phyloP scores from a whole-genome alignment of 1,140 invertebrate species.

The Ostrea edulis region DNA sequence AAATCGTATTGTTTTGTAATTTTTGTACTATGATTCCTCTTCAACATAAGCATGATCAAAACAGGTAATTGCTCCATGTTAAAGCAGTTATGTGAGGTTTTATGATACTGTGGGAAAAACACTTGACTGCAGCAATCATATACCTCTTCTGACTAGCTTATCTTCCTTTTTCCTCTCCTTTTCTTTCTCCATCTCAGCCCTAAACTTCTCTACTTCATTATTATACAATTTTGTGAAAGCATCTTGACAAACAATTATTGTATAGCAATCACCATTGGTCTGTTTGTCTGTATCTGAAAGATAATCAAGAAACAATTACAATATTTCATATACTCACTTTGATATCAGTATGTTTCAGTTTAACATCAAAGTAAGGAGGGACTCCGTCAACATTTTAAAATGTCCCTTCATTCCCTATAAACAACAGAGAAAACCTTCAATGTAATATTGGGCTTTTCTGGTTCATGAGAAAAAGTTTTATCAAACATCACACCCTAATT shows the following conservation, averaged over 20 bases:
- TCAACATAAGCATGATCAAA: not conserved
- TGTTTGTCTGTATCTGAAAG: not conserved
- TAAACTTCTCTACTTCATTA: not conserved
- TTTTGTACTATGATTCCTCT: not conserved
- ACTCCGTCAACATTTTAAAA: no score
- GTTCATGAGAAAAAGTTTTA: no score
- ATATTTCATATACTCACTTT: not conserved
- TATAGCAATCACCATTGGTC: not conserved
- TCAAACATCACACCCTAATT: no score
- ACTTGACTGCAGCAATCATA: not conserved
- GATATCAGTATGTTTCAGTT: not conserved
- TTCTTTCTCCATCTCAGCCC: not conserved
- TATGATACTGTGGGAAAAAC: not conserved
- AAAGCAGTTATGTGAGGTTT: not conserved
- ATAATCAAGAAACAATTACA: not conserved
- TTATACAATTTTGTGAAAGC: not conserved
- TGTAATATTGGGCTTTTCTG: no score
- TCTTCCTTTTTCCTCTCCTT: not conserved
- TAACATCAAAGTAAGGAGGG: no score
- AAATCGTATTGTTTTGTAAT: no score
- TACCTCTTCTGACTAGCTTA: not conserved
- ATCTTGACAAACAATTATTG: not conserved
- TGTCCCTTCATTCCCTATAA: no score
- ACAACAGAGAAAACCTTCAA: no score
- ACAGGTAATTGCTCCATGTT: not conserved